Evolutionary conservation across 2,888 invertebrate species (phyloP), one percentile per base, ranked within the genome.

Genomic region (Herminia tarsipennalis): DNA sequence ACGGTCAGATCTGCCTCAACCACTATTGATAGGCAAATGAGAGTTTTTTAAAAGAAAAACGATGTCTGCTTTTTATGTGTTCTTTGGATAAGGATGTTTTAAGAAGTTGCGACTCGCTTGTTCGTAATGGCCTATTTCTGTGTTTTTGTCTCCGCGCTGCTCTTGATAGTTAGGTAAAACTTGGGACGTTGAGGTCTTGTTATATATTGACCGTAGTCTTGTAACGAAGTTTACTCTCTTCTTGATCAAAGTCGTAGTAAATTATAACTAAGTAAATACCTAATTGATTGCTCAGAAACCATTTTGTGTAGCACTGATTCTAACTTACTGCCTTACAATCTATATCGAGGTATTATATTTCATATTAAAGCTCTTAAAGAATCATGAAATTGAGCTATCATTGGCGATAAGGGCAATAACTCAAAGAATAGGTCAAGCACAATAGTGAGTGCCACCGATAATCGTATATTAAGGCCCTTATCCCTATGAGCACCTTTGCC

Each of bases 1-100:
- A 91, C 90, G 90, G 90, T 91, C 90, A 90, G 86, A 90, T 90
- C 88, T 89, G 88, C 88, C 86, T 83, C 83, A 83, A 88, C 85
- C 91, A 91, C 91, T 90, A 91, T 91, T 90, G 91, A 90, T 90
- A 91, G 91, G 90, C 91, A 91, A 91, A 91, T 90, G 91, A 90
- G 89, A 90, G 86, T 86, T 88, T 91, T 90, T 90, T 91, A 90
- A 91, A 90, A 90, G 90, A 91, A 86, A 90, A 91, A 90, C 91
- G 89, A 88, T 90, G 91, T 90, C 91, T 91, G 91, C 78, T 86
- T 90, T 91, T 91, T 91, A 91, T 91, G 91, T 87, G 87, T 86
- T 86, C 86, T 83, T 81, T 80, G 84, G 81, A 83, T 85, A 86
- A 86, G 83, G 82, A 83, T 83, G 81, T 84, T 87, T 83, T 83